Evolutionary conservation across 2,113 vertebrate species (phyloP), one percentile per base, ranked within the genome.

Genomic region (Pseudopipra pipra): DNA sequence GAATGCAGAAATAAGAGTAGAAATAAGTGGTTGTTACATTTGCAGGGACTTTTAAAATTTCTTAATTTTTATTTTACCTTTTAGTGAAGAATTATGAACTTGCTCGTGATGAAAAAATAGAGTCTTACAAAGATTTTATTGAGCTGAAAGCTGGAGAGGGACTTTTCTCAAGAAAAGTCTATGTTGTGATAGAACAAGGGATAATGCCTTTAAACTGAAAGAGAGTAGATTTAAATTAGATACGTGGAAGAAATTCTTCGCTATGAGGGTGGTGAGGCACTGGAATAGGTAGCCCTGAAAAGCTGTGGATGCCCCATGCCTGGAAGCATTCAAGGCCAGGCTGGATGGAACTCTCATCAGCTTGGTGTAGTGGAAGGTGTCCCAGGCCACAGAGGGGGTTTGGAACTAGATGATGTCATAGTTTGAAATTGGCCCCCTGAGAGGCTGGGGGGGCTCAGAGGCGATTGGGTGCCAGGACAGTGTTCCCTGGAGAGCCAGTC

Each of bases 311-410:
- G 52, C 19, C 33, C 11, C 5, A 46, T 7, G 11, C 20, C 16
- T 35, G 9, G 10, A 41, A 35, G 21, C 35, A 30, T 19, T 68
- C 5, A 55, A 62, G 78, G 30, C 39, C 21, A 19, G 17, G 5
- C 19, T 54, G 62, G 24, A 35, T 21, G 44, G 59, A 25, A 17
- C 33, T 54, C 51, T 54, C 19, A 61, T 46, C 39, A 61, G 1
- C 8, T 20, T 54, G 47, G 9, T 30, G 19, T 25, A 21, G 4
- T 41, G 63, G 21, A 35, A 62, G 16, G 24, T 76, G 41, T 62
- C n/a, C 24, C 5, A 28, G 3, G 16, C 18, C 5, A 17, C n/a
- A 15, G 24, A 62, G 8, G 11, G 20, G 6, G 2, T 2, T 31
- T 7, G 54, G 8, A 76, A n/a, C 28, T 15, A 37, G 8, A 4